Percentiles rank a stretch among this genome's conserved stretches.
These are phyloP conservation scores for Enteromius mattozi DNA, from an alignment of 2,797 vertebrate species.

Conservation along the genomic window DNA sequence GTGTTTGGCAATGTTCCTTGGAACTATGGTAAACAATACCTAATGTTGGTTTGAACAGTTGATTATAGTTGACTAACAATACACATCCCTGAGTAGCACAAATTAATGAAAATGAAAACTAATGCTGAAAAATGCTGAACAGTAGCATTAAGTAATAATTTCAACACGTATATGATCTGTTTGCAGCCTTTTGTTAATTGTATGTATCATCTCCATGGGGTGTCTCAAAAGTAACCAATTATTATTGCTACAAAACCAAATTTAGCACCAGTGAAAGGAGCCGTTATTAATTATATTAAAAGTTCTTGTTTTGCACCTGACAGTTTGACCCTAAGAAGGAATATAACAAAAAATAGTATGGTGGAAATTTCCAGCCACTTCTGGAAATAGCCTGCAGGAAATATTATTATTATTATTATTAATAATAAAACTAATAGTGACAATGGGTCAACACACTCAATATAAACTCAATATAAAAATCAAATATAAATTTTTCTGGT, in stretches of 20 bases:
- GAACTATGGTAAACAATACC: neutral
- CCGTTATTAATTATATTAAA: neutral
- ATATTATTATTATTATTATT: neutral
- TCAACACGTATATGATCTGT: neutral
- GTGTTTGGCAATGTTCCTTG: neutral
- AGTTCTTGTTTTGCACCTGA: neutral
- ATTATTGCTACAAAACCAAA: conserved; percentile 16
- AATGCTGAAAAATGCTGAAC: neutral
- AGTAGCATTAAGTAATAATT: neutral
- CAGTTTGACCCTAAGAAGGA: neutral
- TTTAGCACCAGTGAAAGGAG: conserved; percentile 26
- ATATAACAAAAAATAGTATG: neutral
- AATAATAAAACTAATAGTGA: neutral
- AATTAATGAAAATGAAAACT: neutral
- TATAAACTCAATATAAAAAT: neutral
- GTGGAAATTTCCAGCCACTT: neutral
- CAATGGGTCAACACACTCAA: neutral
- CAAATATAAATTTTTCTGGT: too few relatives aligned
- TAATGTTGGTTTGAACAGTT: neutral
- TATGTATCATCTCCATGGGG: neutral
- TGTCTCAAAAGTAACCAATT: neutral
- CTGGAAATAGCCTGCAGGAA: neutral
- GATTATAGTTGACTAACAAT: neutral
- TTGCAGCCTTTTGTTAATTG: neutral
- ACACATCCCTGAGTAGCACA: neutral